Conservation (phyloP, 2,113 vertebrate species). For the Oryzias curvinotus region DNA sequence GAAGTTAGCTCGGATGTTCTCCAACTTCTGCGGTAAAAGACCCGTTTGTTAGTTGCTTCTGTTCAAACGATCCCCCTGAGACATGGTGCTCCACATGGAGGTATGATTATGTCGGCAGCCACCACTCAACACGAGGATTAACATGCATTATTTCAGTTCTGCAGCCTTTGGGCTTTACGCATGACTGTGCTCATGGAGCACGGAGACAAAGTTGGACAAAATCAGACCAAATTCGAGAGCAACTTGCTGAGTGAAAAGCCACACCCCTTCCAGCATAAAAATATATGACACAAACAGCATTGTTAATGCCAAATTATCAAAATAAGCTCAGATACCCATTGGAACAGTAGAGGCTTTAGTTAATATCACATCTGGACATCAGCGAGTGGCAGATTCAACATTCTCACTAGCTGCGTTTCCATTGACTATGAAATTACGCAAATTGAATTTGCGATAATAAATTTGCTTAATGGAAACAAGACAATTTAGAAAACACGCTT, state of each 20-base stretch:
- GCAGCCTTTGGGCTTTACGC: neutral
- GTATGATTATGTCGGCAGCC: constrained; percentile 4
- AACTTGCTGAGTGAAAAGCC: constrained; percentile 21
- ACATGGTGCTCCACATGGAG: constrained; percentile 1
- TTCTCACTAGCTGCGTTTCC: too few species aligned
- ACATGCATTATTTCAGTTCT: neutral
- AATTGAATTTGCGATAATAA: too few species aligned
- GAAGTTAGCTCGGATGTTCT: constrained; percentile 20
- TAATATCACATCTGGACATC: constrained; percentile 39
- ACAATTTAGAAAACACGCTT: too few species aligned
- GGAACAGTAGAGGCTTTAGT: constrained; percentile 51
- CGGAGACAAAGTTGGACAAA: constrained; percentile 19
- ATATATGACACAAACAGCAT: constrained; percentile 44
- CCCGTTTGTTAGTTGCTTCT: constrained; percentile 24
- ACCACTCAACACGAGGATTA: constrained; percentile 13
- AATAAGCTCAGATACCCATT: constrained; percentile 62
- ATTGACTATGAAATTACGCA: too few species aligned
- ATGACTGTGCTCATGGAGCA: constrained; percentile 9
- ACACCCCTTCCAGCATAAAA: constrained; percentile 26
- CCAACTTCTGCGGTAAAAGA: constrained; percentile 15
- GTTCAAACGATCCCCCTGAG: constrained; percentile 1
- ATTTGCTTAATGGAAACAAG: too few species aligned
- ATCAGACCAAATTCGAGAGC: constrained; percentile 23
- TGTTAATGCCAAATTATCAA: constrained; percentile 68
- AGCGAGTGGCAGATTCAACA: constrained; percentile 40